These are phyloP conservation scores for Furcifer pardalis DNA, from an alignment of 2,797 vertebrate species.

Conservation along the genomic window DNA sequence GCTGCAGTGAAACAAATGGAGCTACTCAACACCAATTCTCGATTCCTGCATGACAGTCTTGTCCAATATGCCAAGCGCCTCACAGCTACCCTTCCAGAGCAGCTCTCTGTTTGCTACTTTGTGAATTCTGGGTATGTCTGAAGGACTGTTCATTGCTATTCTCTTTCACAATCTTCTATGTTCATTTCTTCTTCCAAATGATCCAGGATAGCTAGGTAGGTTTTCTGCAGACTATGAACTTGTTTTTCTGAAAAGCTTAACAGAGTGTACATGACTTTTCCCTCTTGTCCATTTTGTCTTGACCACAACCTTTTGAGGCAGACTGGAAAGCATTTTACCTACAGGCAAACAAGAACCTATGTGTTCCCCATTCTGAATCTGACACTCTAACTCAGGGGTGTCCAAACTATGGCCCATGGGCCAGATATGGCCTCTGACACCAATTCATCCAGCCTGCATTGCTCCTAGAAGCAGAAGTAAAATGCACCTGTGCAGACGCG, in stretches of 20 bases:
- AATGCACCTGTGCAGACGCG: too few species aligned
- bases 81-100: constrained; percentile 86
- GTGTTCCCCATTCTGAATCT: too few species aligned
- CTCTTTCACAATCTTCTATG: not conserved
- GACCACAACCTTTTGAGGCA: too few species aligned
- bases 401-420: too few species aligned
- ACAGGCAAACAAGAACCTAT: not conserved
- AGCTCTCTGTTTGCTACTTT: constrained; percentile 94
- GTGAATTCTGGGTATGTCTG: constrained; percentile 93
- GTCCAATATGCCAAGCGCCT: constrained; percentile 90
- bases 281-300: too few species aligned
- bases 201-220: too few species aligned
- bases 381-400: too few species aligned
- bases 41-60: constrained; percentile 95
- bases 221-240: too few species aligned
- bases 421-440: too few species aligned
- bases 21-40: constrained; percentile 92
- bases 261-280: not conserved
- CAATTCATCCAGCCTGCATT: too few species aligned
- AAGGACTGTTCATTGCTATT: not conserved
- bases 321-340: too few species aligned
- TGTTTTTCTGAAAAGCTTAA: not conserved
- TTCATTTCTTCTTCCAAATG: not conserved
- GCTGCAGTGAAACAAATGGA: constrained; percentile 93
- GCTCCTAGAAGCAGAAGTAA: too few species aligned